A percentile compares a stretch with the other conserved stretches of the same genome.
Evolutionary conservation across 2,797 vertebrate species (phyloP).

Genomic region (Sebastiscus albofasciatus): DNA sequence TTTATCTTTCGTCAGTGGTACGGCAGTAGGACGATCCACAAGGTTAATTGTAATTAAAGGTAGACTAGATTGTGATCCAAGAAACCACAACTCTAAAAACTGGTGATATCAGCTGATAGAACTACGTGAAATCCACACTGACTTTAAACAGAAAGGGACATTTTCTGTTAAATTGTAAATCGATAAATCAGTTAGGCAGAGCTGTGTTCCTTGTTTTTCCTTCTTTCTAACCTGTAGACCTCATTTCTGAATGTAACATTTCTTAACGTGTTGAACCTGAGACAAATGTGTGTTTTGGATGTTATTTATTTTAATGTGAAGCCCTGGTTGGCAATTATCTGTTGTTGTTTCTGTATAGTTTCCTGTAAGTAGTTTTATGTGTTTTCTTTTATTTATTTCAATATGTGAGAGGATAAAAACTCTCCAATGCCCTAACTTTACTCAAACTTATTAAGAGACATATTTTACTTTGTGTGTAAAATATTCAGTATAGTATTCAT

Average conservation of each 20-base stretch:
- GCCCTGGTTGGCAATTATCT: conserved; percentile 80
- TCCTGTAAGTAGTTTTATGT: conserved; percentile 56
- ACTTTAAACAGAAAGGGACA: conserved; percentile 34
- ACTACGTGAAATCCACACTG: conserved; percentile 10
- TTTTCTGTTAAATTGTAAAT: conserved; percentile 29
- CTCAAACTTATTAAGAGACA: conserved; percentile 55
- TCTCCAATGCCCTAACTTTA: conserved; percentile 31
- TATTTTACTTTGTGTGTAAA: conserved; percentile 63
- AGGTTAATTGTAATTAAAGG: conserved; percentile 3
- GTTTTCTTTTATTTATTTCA: conserved; percentile 72
- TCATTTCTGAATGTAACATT: conserved; percentile 71
- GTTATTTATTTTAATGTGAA: conserved; percentile 83
- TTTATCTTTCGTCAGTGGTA: background rate
- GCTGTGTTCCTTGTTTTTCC: conserved; percentile 23
- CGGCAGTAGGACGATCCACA: background rate
- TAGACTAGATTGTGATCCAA: conserved; percentile 25
- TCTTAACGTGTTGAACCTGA: conserved; percentile 56
- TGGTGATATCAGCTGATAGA: background rate
- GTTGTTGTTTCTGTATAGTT: conserved; percentile 38
- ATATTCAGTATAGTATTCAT: conserved; percentile 43
- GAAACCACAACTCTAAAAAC: conserved; percentile 24
- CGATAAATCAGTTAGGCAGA: background rate
- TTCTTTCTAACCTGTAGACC: conserved; percentile 57
- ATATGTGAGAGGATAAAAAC: conserved; percentile 19
- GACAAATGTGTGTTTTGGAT: conserved; percentile 59